These are phyloP conservation scores for Epizoanthus stellaris DNA, from an alignment of 92 coral and sea anemone species.

Conservation along the genomic window DNA sequence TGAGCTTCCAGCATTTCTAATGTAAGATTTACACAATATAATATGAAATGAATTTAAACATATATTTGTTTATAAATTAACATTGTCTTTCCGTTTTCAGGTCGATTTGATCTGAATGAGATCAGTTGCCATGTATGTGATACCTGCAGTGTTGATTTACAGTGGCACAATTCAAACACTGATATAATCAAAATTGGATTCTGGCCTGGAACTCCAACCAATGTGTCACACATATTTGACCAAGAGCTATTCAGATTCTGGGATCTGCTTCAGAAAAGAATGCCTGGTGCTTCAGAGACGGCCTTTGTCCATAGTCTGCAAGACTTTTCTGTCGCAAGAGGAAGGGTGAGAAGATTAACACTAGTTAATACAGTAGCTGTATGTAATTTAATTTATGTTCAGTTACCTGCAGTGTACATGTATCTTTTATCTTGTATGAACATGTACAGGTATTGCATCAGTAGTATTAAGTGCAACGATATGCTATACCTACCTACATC, in stretches of 20 bases:
- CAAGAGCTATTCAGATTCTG: constrained; percentile 43
- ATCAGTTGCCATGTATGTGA: constrained; percentile 36
- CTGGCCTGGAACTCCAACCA: constrained; percentile 57
- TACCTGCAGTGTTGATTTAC: constrained; percentile 29
- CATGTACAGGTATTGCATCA: too few relatives aligned
- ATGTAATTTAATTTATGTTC: too few relatives aligned
- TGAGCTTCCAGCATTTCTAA: too few relatives aligned
- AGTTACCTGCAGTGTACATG: too few relatives aligned
- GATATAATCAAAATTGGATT: constrained; percentile 26
- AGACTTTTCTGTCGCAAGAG: constrained; percentile 52
- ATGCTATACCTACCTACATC: too few relatives aligned
- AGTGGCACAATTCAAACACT: neutral
- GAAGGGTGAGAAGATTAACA: constrained; percentile 45
- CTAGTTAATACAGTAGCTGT: neutral
- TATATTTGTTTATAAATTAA: neutral
- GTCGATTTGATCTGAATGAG: constrained; percentile 57
- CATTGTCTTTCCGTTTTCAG: constrained; percentile 13
- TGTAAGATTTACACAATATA: too few relatives aligned
- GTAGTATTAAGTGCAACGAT: too few relatives aligned
- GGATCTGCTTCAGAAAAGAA: constrained; percentile 54
- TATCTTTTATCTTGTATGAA: too few relatives aligned
- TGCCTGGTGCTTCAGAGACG: constrained; percentile 57
- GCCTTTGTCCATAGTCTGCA: constrained; percentile 42
- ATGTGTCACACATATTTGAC: constrained; percentile 37
- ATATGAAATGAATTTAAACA: too few relatives aligned